Evolutionary conservation across 2,113 vertebrate genomes (phyloP), one percentile per base, ranked within the genome.

Genomic region (Neodontobutis hainanensis): DNA sequence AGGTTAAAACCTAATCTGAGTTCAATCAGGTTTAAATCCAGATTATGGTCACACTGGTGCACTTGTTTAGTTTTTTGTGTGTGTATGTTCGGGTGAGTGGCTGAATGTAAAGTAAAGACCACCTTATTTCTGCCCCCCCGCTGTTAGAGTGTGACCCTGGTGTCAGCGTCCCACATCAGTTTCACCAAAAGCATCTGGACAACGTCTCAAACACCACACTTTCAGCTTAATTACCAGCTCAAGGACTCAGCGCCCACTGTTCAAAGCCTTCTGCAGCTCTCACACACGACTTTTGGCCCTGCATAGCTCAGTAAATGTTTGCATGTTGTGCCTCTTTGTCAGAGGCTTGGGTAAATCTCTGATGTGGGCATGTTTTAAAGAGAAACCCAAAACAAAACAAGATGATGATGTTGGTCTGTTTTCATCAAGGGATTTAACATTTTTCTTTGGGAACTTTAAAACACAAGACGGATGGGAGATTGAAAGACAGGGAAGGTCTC

Each of bases 301-400:
- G 12, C 59, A 70, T 62, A 15, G 14, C 70, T 74, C 42, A 10
- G 2, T 62, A 57, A 15, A 0, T 11, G 60, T 19, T 70, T 45
- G 34, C 6, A 11, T 19, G 36, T n/a, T 38, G 52, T 12, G 15
- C 38, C 36, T 69, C 60, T 58, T 27, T 27, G 19, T 27, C 19
- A 27, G 19, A 27, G 19, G 19, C 16, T 64, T 44, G 10, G 5
- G 19, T 10, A 57, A 43, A 12, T 12, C 0, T 68, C 10, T 61
- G 48, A 71, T 61, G 67, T 61, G 70, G 55, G 27, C 0, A 0
- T 10, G 9, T 36, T 11, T 44, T 56, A 7, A 27, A n/a, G 16
- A 16, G 27, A 44, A 50, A 15, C 11, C 19, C 50, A 43, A 53
- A 34, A 49, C 6, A 53, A 40, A 34, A 11, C 32, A 57, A 55